Base-by-base conservation (phyloP, 64 coral and sea anemone genomes). In the Pocillopora verrucosa region DNA sequence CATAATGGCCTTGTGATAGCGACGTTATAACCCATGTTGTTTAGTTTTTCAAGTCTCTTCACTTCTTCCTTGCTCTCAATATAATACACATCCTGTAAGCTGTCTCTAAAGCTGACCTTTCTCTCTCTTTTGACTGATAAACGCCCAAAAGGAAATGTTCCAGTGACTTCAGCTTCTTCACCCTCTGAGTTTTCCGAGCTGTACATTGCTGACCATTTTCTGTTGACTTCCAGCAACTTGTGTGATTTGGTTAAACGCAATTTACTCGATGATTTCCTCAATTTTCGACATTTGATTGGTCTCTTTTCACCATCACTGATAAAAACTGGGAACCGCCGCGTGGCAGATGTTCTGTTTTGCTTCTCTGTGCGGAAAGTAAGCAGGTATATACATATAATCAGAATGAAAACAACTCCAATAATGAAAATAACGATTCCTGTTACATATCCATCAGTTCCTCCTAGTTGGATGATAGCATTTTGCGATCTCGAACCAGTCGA, bases 41-140 rank as follows among this genome's bases (percentile, higher is more conserved):
- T 36, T 11, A 84, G 26, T 20, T 15, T 16, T 41, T 84, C 82
- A 11, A 84, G 82, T 72, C 82, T 34, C 12, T 65, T 38, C 82
- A 84, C 70, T 37, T 84, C 82, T 13, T 84, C 82, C 63, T 84
- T 84, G 64, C 41, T 84, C 56, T 84, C 82, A 72, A 84, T 84
- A n/a, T 70, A 41, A 38, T 84, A 84, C 65, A 84, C 82, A 24
- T 84, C 82, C 36, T 84, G 36, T 45, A 84, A 70, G 5, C 12
- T 84, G 36, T 84, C 82, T 72, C 82, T 84, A 70, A 84, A 84
- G 22, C 63, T 84, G 82, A 84, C 82, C 12, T 57, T 84, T 70
- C 70, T 84, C 56, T 9, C 82, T 65, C 24, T 65, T 67, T 36
- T n/a, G 56, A 84, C 70, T 65, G 68, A 63, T 22, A 84, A 5